Evolutionary conservation across 1,140 invertebrate genomes (phyloP), one percentile per base, ranked within the genome.

Genomic region (Hylaeus volcanicus): DNA sequence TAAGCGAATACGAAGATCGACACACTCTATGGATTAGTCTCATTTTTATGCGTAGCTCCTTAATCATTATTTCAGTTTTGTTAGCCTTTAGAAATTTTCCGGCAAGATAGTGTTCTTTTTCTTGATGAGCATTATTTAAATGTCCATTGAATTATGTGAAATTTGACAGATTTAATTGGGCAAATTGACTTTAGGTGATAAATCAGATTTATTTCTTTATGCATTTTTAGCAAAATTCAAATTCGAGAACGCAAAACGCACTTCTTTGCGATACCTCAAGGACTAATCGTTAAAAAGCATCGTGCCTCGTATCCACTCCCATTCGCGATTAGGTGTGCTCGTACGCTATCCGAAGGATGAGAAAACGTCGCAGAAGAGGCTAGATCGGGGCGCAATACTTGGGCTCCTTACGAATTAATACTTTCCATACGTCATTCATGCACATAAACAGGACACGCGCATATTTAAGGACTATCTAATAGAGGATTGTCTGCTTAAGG

Each of bases 401-500:
- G 43, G 64, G 78, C 75, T 69, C 12, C 87, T 90, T 88, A 89
- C 78, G 83, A 84, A 78, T 89, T 89, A 89, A 87, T 90, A 90
- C 84, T 90, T 90, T 88, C 86, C 84, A 69, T 78, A 84, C 79
- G 48, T 75, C 83, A 83, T 87, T 87, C 86, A 82, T 77, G 82
- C 87, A 60, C 71, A 61, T 75, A 58, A 74, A 81, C 85, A 87
- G 83, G 68, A 75, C 71, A 78, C 85, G 65, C 64, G 69, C 55
- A 56, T 77, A 84, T 82, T 88, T 86, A 86, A 84, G 74, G 84
- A 78, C 82, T 88, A 88, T 81, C 64, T 86, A 88, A 88, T 76
- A 53, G 82, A 89, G 86, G 88, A 89, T 89, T 89, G 88, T 89
- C 88, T 79, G 86, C 79, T 79, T 83, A 81, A 83, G 86, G 86